Percentiles rank a stretch among this genome's conserved stretches.
phyloP scores from a whole-genome alignment of 2,113 vertebrate species.

The Brienomyrus longianalis region DNA sequence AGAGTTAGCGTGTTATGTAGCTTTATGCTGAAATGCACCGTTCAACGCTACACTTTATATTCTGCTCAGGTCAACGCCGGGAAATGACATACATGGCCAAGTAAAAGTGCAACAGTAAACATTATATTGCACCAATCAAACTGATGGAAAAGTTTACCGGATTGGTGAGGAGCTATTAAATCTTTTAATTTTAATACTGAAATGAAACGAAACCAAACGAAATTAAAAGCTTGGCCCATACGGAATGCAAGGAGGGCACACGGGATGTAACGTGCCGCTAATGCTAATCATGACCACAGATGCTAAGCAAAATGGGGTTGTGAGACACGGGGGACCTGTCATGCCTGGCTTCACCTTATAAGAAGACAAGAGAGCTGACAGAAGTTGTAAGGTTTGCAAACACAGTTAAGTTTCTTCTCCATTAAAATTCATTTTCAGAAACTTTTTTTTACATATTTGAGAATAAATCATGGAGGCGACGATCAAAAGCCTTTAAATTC shows the following conservation, averaged over 20 bases:
- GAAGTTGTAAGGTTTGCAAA: background rate
- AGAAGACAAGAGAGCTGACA: background rate
- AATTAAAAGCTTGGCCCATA: background rate
- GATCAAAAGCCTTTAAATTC: background rate
- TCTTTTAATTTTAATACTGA: background rate
- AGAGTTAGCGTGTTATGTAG: background rate
- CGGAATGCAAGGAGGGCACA: background rate
- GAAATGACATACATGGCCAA: background rate
- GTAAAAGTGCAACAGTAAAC: background rate
- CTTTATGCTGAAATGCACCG: background rate
- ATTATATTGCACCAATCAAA: background rate
- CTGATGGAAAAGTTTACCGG: background rate
- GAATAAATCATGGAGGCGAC: background rate
- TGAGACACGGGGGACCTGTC: background rate
- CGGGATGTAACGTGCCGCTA: background rate
- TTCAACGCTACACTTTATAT: background rate
- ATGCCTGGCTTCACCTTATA: background rate
- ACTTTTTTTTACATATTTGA: background rate
- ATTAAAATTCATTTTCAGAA: background rate
- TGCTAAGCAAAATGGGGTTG: background rate
- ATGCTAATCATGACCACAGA: background rate
- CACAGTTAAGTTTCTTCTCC: background rate
- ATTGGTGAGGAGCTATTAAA: background rate
- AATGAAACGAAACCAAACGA: background rate
- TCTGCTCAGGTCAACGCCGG: background rate